These are phyloP conservation scores for Gavialis gangeticus DNA, from an alignment of 2,113 vertebrate species.

Conservation along the genomic window DNA sequence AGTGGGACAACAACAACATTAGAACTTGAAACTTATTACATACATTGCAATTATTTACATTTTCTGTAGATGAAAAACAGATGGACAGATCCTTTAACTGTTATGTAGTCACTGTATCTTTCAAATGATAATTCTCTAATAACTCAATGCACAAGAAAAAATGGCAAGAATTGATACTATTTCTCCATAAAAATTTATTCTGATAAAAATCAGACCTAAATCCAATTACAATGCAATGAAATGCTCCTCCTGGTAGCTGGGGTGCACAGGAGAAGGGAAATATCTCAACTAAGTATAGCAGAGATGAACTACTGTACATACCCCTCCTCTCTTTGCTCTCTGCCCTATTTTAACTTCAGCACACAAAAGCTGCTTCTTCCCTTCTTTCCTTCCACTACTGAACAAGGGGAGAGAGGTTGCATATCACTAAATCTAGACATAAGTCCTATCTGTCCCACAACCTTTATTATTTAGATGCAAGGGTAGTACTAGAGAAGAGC, in stretches of 20 bases:
- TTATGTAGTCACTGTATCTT: background rate
- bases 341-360: background rate
- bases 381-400: background rate
- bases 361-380: background rate
- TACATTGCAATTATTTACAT: background rate
- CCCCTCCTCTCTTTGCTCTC: too few species aligned
- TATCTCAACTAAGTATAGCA: background rate
- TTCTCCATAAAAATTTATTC: background rate
- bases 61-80: background rate
- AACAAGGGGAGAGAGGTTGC: background rate
- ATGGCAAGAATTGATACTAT: background rate
- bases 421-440: background rate
- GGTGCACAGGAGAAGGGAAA: background rate
- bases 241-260: too few species aligned
- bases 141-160: background rate
- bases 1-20: background rate
- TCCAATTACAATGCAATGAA: too few species aligned
- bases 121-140: constrained; percentile 17
- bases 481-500: background rate
- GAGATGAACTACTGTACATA: background rate
- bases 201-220: too few species aligned
- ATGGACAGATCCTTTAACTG: background rate
- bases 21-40: constrained; percentile 3
- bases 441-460: background rate
- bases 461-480: background rate